phyloP scores from a whole-genome alignment of 2,888 invertebrate genomes.

The Aleiodes leptofemur region DNA sequence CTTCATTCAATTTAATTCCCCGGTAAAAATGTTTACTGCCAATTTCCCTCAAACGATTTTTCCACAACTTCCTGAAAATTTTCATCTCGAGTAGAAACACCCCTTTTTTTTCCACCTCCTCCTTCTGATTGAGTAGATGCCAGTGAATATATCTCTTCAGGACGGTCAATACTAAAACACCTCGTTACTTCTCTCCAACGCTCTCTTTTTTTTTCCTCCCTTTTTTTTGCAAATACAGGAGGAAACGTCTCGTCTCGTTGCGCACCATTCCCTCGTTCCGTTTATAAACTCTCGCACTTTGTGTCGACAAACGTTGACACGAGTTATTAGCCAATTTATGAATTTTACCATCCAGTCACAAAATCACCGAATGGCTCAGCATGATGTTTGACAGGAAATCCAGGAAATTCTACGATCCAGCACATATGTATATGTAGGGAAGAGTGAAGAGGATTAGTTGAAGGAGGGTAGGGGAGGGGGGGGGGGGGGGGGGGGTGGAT shows the following conservation, averaged over 20 bases:
- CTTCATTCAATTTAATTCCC: too few species aligned
- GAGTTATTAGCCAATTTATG: conserved; percentile 52
- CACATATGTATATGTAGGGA: neutral
- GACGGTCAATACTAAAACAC: conserved; percentile 44
- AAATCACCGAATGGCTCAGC: conserved; percentile 37
- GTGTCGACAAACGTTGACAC: conserved; percentile 43
- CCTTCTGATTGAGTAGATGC: conserved; percentile 1
- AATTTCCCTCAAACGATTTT: too few species aligned
- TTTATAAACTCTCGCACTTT: conserved; percentile 24
- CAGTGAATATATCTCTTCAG: neutral
- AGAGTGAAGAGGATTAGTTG: neutral
- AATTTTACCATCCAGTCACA: conserved; percentile 46
- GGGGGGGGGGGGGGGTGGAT: neutral
- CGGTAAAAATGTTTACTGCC: too few species aligned
- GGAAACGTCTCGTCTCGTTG: conserved; percentile 37
- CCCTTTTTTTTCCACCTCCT: too few species aligned
- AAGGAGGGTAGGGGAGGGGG: too few species aligned
- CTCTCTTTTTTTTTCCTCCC: conserved; percentile 21
- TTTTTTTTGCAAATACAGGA: neutral
- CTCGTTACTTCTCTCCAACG: conserved; percentile 41
- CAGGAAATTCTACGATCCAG: neutral
- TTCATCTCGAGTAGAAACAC: too few species aligned
- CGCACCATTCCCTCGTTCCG: conserved; percentile 34
- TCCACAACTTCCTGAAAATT: neutral
- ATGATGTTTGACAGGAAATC: conserved; percentile 24